Conservation (phyloP, 2,113 vertebrate genomes). For the Arvicanthis niloticus region DNA sequence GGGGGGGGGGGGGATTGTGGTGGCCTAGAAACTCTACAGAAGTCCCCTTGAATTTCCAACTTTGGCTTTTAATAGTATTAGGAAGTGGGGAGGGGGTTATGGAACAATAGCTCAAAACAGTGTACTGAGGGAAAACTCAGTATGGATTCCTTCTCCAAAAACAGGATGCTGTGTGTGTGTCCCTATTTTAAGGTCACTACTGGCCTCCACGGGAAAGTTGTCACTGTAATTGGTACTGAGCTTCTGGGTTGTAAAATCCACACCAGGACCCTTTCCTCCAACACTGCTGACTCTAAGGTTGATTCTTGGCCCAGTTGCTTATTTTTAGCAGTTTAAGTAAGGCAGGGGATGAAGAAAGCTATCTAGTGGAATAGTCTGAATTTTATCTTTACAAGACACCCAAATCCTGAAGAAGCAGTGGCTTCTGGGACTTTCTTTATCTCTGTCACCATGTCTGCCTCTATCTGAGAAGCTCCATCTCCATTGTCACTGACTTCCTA, state of each 20-base stretch:
- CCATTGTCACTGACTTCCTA: neutral
- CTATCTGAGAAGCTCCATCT: neutral
- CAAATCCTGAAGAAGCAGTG: neutral
- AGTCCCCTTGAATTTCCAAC: neutral
- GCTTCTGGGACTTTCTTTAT: neutral
- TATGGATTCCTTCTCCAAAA: constrained; percentile 59
- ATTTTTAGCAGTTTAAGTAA: constrained; percentile 50
- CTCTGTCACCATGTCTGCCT: neutral
- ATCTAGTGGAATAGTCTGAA: neutral
- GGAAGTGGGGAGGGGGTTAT: neutral
- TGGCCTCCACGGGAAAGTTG: neutral
- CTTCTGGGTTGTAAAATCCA: constrained; percentile 17
- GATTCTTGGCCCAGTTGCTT: constrained; percentile 5
- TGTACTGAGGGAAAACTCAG: neutral
- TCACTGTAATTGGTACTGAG: constrained; percentile 58
- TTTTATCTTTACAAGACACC: neutral
- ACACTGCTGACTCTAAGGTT: neutral
- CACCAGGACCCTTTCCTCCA: neutral
- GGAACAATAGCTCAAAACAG: constrained; percentile 60
- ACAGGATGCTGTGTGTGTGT: constrained; percentile 16
- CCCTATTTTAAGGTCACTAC: constrained; percentile 65
- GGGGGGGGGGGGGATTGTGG: neutral
- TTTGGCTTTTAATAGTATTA: constrained; percentile 7
- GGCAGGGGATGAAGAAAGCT: neutral
- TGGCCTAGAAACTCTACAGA: neutral